Conservation (phyloP, 2,113 vertebrate genomes). For the Poicephalus gulielmi region DNA sequence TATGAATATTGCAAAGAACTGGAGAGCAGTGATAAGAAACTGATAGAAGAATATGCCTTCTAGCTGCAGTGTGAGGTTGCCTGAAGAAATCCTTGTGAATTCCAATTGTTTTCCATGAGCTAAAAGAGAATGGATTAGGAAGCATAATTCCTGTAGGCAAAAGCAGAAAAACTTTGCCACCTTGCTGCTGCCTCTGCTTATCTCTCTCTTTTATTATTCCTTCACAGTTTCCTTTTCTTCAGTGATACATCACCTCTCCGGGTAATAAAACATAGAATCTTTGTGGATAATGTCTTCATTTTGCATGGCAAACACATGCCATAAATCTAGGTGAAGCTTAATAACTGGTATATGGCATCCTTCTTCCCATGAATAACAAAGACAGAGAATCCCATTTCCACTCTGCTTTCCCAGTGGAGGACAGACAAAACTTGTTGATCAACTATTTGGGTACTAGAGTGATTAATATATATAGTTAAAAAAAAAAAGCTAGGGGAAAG, state of each 20-base stretch:
- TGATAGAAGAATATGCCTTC: not conserved
- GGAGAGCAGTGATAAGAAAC: conserved; percentile 14
- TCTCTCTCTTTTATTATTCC: not conserved
- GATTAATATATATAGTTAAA: not conserved
- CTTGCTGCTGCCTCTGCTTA: not conserved
- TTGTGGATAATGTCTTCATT: conserved; percentile 53
- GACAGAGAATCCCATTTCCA: conserved; percentile 3
- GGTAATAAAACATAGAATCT: conserved; percentile 40
- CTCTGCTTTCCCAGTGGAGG: not conserved
- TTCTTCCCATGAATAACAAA: conserved; percentile 12
- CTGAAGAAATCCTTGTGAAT: conserved; percentile 10
- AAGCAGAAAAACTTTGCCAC: not conserved
- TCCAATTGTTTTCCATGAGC: not conserved
- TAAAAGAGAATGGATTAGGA: not conserved
- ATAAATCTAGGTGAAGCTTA: conserved; percentile 44
- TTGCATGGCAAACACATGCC: conserved; percentile 28
- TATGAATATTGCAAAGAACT: conserved; percentile 10
- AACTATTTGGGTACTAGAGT: not conserved
- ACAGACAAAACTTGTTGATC: not conserved
- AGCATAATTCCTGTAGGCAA: not conserved
- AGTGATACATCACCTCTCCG: conserved; percentile 15
- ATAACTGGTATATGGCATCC: conserved; percentile 4
- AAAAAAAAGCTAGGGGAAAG: not conserved
- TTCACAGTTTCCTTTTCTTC: conserved; percentile 20
- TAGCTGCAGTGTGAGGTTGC: not conserved